Evolutionary conservation across 2,888 invertebrate genomes (phyloP).

Genomic region (Spilosoma lubricipeda): DNA sequence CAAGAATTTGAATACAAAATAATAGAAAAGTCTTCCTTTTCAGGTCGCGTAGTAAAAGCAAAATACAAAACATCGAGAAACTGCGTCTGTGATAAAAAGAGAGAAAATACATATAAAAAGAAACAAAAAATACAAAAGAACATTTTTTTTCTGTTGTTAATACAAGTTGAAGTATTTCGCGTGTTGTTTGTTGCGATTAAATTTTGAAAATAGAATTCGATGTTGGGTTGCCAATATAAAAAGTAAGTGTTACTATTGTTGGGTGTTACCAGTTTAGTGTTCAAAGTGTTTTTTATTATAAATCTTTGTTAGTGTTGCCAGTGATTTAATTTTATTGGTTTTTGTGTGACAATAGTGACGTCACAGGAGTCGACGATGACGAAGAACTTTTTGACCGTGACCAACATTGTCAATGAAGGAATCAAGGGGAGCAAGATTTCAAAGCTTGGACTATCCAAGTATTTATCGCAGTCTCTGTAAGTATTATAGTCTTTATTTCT

Average conservation of each 20-base stretch:
- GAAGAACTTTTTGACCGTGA: slow-evolving; percentile 87
- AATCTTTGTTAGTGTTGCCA: slow-evolving; percentile 32
- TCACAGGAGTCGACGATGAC: slow-evolving; percentile 83
- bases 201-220: slow-evolving; percentile 71
- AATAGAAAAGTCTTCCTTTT: slow-evolving; percentile 49
- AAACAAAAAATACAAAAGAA: slow-evolving; percentile 27
- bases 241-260: slow-evolving; percentile 70
- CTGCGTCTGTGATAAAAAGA: slow-evolving; percentile 71
- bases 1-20: slow-evolving; percentile 17
- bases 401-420: slow-evolving; percentile 90
- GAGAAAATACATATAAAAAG: slow-evolving; percentile 56
- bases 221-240: slow-evolving; percentile 74
- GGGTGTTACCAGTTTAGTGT: slow-evolving; percentile 37
- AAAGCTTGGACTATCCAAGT: slow-evolving; percentile 90
- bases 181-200: slow-evolving; percentile 77
- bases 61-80: slow-evolving; percentile 64
- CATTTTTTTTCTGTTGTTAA: slow-evolving; percentile 49
- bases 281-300: slow-evolving; percentile 16
- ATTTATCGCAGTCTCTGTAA: slow-evolving; percentile 93
- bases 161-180: slow-evolving; percentile 61
- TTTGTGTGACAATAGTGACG: slow-evolving; percentile 72
- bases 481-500: slow-evolving; percentile 68
- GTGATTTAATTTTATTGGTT: slow-evolving; percentile 51
- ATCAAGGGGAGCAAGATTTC: slow-evolving; percentile 91
- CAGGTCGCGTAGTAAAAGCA: slow-evolving; percentile 54